Base-by-base conservation (phyloP, 2,113 vertebrate genomes). In the Oncorhynchus masou region DNA sequence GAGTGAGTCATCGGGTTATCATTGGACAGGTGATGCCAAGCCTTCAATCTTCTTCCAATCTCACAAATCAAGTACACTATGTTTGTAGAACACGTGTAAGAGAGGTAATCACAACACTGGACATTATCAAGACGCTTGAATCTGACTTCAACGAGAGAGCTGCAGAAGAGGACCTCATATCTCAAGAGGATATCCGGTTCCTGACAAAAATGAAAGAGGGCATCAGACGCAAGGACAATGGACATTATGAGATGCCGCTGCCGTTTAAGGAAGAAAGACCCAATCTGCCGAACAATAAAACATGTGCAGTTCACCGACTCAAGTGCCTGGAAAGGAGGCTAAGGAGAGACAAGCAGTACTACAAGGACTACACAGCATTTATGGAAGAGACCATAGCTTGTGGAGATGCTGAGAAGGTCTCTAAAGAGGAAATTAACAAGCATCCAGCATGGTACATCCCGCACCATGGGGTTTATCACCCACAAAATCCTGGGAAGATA, bases 151-250 rank as follows among this genome's bases (percentile, higher is more conserved):
- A 16, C 8, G 74, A 75, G 51, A 48, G 39, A 54, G 15, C 7
- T 4, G 31, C 8, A 49, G 71, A 79, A 5, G 77, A 79, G 3
- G 9, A 22, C 12, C 11, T n/a, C 6, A 4, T 79, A 31, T 70
- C 77, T 49, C 77, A 79, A 60, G 77, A 79, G 27, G 77, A 78
- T 12, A 16, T n/a, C n/a, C n/a, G n/a, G n/a, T n/a, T n/a, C n/a
- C n/a, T n/a, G n/a, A n/a, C n/a, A n/a, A n/a, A n/a, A n/a, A n/a
- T n/a, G n/a, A n/a, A n/a, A n/a, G n/a, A n/a, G n/a, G n/a, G n/a
- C n/a, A n/a, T n/a, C n/a, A n/a, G n/a, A n/a, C 57, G 19, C 5
- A 60, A 60, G 20, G 57, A 19, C 15, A n/a, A 60, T 60, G 5
- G 57, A 60, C 31, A 34, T 34, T 34, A 34, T 5, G 31, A 5